Evolutionary conservation across 2,888 invertebrate genomes (phyloP), one percentile per base, ranked within the genome.

Genomic region (Lucinisca nassula): DNA sequence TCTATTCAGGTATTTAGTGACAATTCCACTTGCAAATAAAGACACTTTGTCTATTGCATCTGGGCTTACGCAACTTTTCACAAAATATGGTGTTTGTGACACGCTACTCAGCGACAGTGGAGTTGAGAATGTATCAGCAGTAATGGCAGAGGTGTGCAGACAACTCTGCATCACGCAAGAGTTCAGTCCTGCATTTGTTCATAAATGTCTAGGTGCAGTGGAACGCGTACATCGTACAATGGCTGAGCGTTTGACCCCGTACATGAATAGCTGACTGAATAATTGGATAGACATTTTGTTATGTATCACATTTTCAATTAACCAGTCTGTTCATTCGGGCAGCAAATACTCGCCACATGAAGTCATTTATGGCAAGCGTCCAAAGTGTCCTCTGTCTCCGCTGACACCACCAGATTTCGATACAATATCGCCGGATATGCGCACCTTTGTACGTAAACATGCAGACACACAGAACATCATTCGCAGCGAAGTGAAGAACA

Each of bases 121-220:
- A 14, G 79, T 81, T 32, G 87, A 89, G 72, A 88, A 87, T 73
- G 85, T 77, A 4, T 85, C 89, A n/a, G 58, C 72, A 73, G 79
- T 82, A 30, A 88, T 83, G 14, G 27, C 49, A 27, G 49, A 76
- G 32, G 24, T 76, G 45, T 76, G 76, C 49, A n/a, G 32, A 10
- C 76, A 49, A 32, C 30, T 76, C 24, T 14, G 32, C 21, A 76
- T 76, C 49, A 4, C 76, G 8, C 76, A 76, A 27, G 51, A 76
- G 24, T 76, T 76, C 32, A 76, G 40, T 12, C 76, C 51, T 6
- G 14, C 40, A 4, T 51, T 49, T 49, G 32, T 49, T 27, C 76
- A 76, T 49, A 37, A 76, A 21, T 76, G 76, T 35, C 27, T 76
- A 27, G 45, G 76, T 12, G 76, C 76, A 49, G 37, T 14, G 45